Percentiles rank a stretch among this genome's conserved stretches.
phyloP scores from a whole-genome alignment of 92 coral and sea anemone species.

The Palythoa caribaeorum region DNA sequence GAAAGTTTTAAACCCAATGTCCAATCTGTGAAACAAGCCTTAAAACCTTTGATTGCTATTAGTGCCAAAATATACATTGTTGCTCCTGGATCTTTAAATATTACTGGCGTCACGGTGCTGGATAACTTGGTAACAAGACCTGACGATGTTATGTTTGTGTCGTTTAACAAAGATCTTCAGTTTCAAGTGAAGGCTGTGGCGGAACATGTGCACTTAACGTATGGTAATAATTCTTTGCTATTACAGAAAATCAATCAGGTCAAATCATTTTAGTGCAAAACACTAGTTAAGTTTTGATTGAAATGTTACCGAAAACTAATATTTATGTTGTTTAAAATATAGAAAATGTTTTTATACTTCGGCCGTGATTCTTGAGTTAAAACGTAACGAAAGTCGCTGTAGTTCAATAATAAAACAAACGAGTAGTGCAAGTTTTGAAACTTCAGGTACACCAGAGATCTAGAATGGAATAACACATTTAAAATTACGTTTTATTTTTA shows the following conservation, averaged over 20 bases:
- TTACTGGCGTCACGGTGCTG: constrained; percentile 56
- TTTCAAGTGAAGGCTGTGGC: constrained; percentile 24
- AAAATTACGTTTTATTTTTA: too few species aligned
- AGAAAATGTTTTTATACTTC: too few species aligned
- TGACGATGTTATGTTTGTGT: constrained; percentile 65
- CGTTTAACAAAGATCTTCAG: constrained; percentile 31
- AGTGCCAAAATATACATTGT: constrained; percentile 73
- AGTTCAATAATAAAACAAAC: too few species aligned
- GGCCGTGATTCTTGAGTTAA: too few species aligned
- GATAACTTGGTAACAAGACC: constrained; percentile 56
- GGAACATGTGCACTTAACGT: constrained; percentile 15
- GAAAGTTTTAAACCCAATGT: not conserved
- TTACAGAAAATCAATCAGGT: not conserved
- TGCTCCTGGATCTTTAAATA: constrained; percentile 62
- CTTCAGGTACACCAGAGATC: too few species aligned
- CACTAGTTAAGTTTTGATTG: too few species aligned
- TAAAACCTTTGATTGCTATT: constrained; percentile 58
- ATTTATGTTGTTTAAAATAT: too few species aligned
- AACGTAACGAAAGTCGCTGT: too few species aligned
- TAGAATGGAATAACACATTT: too few species aligned
- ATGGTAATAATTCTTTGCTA: constrained; percentile 5
- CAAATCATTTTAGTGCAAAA: too few species aligned
- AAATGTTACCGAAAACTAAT: too few species aligned
- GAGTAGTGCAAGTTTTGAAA: too few species aligned
- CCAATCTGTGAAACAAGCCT: constrained; percentile 58